Evolutionary conservation across 2,797 vertebrate genomes (phyloP).

Genomic region (Anomalospiza imberbis): DNA sequence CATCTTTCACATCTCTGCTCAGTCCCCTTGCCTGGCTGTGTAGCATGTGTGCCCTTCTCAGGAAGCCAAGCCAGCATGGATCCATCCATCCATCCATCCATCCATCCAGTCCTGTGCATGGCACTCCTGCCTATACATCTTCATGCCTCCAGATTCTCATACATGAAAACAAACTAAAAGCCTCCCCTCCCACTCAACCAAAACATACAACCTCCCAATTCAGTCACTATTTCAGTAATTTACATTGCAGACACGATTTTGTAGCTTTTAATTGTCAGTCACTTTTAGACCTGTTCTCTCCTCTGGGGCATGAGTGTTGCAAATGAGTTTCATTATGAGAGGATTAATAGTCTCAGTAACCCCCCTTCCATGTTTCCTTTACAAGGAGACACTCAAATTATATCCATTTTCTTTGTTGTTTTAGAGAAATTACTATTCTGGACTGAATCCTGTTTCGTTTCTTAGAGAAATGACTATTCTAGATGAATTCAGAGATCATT

Average conservation of each 20-base stretch:
- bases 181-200: neutral
- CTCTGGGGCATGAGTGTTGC: slow-evolving; percentile 28
- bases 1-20: neutral
- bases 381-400: neutral
- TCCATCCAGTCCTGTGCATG: neutral
- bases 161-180: neutral
- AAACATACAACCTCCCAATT: neutral
- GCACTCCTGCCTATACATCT: neutral
- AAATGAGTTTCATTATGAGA: slow-evolving; percentile 38
- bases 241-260: slow-evolving; percentile 29
- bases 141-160: neutral
- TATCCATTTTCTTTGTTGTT: neutral
- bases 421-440: slow-evolving; percentile 7
- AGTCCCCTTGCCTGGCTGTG: neutral
- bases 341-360: slow-evolving; percentile 28
- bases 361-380: slow-evolving; percentile 1
- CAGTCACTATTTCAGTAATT: neutral
- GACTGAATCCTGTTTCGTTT: neutral
- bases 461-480: neutral
- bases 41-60: neutral
- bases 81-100: neutral
- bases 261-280: slow-evolving; percentile 53
- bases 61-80: neutral
- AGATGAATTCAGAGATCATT: slow-evolving; percentile 12
- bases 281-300: slow-evolving; percentile 48